Evolutionary conservation across 2,888 invertebrate genomes (phyloP).

Genomic region (Malacosoma neustria): DNA sequence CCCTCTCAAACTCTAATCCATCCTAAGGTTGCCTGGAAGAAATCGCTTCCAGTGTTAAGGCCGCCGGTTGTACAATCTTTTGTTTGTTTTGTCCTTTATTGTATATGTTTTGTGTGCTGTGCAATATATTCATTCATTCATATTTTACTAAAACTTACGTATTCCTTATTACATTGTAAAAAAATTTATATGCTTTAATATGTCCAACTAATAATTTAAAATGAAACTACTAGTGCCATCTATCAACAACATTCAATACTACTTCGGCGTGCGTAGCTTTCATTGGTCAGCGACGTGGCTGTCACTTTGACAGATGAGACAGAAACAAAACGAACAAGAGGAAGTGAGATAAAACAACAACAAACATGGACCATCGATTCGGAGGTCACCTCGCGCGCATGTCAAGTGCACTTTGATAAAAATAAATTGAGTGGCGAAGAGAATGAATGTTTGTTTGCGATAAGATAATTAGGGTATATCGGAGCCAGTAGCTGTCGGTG

Average conservation of each 20-base stretch:
- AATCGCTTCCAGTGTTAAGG: no score
- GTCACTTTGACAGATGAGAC: conserved; percentile 33
- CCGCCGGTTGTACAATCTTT: no score
- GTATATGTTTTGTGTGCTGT: no score
- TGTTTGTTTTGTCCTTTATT: no score
- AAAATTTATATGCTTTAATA: neutral
- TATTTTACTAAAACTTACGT: neutral
- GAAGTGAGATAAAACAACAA: conserved; percentile 53
- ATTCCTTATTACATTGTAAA: neutral
- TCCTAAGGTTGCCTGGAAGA: no score
- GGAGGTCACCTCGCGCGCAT: conserved; percentile 58
- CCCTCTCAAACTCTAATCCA: no score
- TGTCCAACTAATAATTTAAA: conserved; percentile 2
- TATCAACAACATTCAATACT: conserved; percentile 32
- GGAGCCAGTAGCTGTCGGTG: no score
- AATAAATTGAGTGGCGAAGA: conserved; percentile 29
- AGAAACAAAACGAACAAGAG: conserved; percentile 16
- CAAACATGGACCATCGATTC: conserved; percentile 64
- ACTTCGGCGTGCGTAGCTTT: conserved; percentile 17
- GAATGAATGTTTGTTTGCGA: no score
- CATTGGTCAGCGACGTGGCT: conserved; percentile 37
- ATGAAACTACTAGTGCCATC: conserved; percentile 45
- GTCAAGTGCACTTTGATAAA: conserved; percentile 53
- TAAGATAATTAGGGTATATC: no score
- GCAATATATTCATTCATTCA: neutral